A percentile compares a stretch with the other conserved stretches of the same genome.
These are phyloP conservation scores for Petaurus breviceps DNA, from an alignment of 2,113 vertebrate species.

Conservation along the genomic window DNA sequence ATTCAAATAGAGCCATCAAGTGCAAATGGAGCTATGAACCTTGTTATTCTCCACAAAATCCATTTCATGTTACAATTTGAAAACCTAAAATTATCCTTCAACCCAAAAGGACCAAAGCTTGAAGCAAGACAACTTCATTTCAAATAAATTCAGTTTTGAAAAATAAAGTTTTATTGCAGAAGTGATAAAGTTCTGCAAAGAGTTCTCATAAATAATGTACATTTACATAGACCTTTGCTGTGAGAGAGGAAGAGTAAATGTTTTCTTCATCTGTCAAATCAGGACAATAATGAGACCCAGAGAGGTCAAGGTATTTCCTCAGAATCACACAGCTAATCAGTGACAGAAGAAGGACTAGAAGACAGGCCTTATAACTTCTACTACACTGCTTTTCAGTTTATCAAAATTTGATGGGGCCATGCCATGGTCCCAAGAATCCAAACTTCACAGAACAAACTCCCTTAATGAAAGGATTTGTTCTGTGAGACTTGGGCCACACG, in stretches of 20 bases:
- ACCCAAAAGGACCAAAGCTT: neutral
- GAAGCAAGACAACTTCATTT: neutral
- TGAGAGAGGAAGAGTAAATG: neutral
- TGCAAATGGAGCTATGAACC: neutral
- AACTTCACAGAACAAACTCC: too few relatives aligned
- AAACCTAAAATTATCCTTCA: neutral
- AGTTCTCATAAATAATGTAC: neutral
- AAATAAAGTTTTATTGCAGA: neutral
- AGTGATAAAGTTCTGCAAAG: neutral
- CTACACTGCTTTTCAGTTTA: neutral
- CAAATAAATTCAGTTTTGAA: neutral
- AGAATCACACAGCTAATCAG: neutral
- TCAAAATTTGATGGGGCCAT: neutral
- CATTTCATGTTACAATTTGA: neutral
- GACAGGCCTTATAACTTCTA: neutral
- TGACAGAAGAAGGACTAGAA: neutral
- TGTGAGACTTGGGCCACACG: too few relatives aligned
- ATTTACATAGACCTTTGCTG: neutral
- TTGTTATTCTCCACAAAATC: neutral
- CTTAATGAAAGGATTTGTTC: too few relatives aligned
- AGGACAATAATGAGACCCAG: neutral
- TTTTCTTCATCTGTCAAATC: neutral
- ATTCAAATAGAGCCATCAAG: neutral
- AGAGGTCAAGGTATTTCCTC: neutral
- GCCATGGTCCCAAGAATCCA: too few relatives aligned